Evolutionary conservation across 2,113 vertebrate genomes (phyloP).

Genomic region (Indicator indicator): DNA sequence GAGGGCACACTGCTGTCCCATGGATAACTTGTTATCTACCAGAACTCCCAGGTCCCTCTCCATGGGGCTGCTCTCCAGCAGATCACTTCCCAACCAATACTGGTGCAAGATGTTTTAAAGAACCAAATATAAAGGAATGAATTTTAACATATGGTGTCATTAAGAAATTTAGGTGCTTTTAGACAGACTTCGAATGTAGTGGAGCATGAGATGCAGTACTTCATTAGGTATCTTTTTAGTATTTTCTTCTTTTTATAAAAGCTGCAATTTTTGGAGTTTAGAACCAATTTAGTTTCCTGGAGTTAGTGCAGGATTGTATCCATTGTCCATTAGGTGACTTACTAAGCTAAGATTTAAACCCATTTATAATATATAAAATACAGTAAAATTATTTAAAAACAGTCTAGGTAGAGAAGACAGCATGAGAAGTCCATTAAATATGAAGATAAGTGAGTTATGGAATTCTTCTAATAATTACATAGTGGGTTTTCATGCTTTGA

Average conservation of each 20-base stretch:
- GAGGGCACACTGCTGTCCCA: too few species aligned
- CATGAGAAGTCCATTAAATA: slow-evolving; percentile 81
- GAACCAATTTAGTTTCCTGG: slow-evolving; percentile 85
- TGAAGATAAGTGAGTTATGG: slow-evolving; percentile 75
- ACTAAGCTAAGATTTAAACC: slow-evolving; percentile 82
- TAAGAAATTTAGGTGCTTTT: slow-evolving; percentile 84
- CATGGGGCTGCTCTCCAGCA: too few species aligned
- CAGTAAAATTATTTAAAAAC: slow-evolving; percentile 81
- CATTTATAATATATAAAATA: slow-evolving; percentile 85
- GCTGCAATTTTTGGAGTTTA: slow-evolving; percentile 86
- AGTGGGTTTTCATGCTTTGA: slow-evolving; percentile 76
- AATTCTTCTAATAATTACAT: slow-evolving; percentile 77
- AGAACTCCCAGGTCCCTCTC: too few species aligned
- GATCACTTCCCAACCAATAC: too few species aligned
- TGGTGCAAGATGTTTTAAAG: too few species aligned
- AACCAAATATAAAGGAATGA: slow-evolving; percentile 69
- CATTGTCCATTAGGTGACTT: slow-evolving; percentile 86
- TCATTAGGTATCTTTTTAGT: slow-evolving; percentile 85
- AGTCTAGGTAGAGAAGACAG: slow-evolving; percentile 66
- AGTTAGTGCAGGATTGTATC: slow-evolving; percentile 82
- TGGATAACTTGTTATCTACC: too few species aligned
- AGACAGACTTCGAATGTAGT: slow-evolving; percentile 76
- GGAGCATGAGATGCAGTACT: slow-evolving; percentile 83
- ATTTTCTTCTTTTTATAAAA: slow-evolving; percentile 86
- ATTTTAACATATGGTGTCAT: slow-evolving; percentile 83